A percentile compares a stretch with the other conserved stretches of the same genome.
Conservation (phyloP, 2,797 vertebrate species). For the Protosalanx chinensis region DNA sequence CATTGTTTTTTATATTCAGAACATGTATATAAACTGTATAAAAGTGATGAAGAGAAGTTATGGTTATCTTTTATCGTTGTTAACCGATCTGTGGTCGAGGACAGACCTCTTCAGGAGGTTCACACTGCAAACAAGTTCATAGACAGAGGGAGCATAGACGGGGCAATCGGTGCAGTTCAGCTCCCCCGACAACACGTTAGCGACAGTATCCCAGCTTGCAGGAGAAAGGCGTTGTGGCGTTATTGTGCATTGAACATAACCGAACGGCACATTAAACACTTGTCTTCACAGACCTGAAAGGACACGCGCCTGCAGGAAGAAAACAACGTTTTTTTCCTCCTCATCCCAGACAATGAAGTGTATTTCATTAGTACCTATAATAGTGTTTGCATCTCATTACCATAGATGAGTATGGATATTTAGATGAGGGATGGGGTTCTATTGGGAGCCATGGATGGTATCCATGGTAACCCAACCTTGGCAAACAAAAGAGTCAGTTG, state of each 20-base stretch:
- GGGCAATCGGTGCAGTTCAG: slow-evolving; percentile 63
- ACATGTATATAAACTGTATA: too few relatives aligned
- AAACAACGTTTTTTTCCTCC: slow-evolving; percentile 8
- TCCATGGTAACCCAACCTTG: slow-evolving; percentile 67
- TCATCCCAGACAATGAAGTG: slow-evolving; percentile 68
- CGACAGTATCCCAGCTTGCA: slow-evolving; percentile 32
- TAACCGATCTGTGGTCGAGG: not conserved
- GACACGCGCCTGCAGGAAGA: slow-evolving; percentile 10
- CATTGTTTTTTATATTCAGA: too few relatives aligned
- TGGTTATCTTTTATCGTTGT: slow-evolving; percentile 9
- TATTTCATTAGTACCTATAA: slow-evolving; percentile 73
- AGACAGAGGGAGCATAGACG: slow-evolving; percentile 35
- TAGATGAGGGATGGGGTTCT: slow-evolving; percentile 72
- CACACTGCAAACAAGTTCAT: too few relatives aligned
- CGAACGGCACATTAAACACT: slow-evolving; percentile 32
- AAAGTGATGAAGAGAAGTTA: too few relatives aligned
- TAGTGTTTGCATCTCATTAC: slow-evolving; percentile 74
- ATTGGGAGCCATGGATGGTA: slow-evolving; percentile 62
- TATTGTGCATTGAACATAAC: slow-evolving; percentile 34
- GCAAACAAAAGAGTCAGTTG: slow-evolving; percentile 66
- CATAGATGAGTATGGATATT: slow-evolving; percentile 73
- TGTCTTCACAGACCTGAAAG: slow-evolving; percentile 34
- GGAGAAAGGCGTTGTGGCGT: slow-evolving; percentile 50
- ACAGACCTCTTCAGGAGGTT: not conserved
- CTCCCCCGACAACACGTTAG: slow-evolving; percentile 35